Base-by-base conservation (phyloP, 1,140 invertebrate genomes). In the Homalodisca vitripennis region DNA sequence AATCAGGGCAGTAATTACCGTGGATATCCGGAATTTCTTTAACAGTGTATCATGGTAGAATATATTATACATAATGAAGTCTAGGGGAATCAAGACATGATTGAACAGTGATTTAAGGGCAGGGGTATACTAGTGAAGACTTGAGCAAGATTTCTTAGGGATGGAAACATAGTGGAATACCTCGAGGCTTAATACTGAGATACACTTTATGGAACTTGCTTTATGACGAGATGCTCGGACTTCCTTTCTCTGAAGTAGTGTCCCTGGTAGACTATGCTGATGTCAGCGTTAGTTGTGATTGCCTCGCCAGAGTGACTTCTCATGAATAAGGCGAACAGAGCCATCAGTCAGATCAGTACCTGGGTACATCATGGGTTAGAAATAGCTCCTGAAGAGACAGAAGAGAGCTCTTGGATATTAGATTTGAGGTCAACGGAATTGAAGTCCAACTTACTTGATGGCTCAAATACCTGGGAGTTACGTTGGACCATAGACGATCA, bases 41-140 rank as follows among this genome's bases (percentile, higher is more conserved):
- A 55, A 55, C 51, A 55, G 51, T 55, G 51, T 22, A 55, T 26
- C 51, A 6, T 55, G 51, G 51, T 10, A 26, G 51, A 55, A 20
- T 6, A 20, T 55, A 10, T 20, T 55, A 20, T 6, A 55, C 10
- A 6, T 26, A 55, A n/a, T 55, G 51, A 55, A 41, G 34, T 10
- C 6, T 41, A 41, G 34, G 17, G 34, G 34, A 41, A 41, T 41
- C 34, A 41, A 17, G 17, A 17, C 6, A 41, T 41, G 34, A 41
- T 41, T 41, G 6, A 41, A 17, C 34, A 41, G 17, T 41, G 17
- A 10, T 41, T 41, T 41, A 41, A 41, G 17, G 34, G 34, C 34
- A 41, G 34, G 17, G n/a, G n/a, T 41, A 17, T 17, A 41, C 34
- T 41, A 6, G 17, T 17, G 34, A 41, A 41, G 34, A 41, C 34